Percentiles rank a stretch among this genome's conserved stretches.
These are phyloP conservation scores for Actinia equina DNA, from an alignment of 64 coral and sea anemone genomes.

Conservation along the genomic window DNA sequence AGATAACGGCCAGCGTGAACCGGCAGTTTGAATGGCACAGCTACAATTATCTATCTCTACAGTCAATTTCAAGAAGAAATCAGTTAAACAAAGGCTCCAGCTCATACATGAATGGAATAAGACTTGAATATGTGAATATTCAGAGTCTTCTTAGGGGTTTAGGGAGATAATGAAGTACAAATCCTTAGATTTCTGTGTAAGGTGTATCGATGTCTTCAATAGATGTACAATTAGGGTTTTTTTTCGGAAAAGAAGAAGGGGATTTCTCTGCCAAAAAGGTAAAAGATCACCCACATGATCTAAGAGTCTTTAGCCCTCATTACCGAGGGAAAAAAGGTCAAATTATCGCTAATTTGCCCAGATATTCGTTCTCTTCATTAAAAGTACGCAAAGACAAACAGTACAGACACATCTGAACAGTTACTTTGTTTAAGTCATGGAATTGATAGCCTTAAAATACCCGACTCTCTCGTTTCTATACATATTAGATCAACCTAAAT, in stretches of 20 bases:
- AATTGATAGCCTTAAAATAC: neutral
- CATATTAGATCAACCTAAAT: neutral
- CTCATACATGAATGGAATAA: conserved; percentile 19
- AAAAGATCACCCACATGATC: neutral
- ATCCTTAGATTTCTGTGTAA: neutral
- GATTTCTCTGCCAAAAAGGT: neutral
- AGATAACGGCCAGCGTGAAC: conserved; percentile 21
- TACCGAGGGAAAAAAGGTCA: neutral
- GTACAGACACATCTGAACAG: neutral
- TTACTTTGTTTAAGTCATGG: neutral
- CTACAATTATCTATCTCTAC: conserved; percentile 11
- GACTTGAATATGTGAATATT: conserved; percentile 16
- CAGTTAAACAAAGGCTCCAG: conserved; percentile 15
- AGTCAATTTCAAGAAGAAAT: conserved; percentile 23
- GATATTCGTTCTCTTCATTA: neutral
- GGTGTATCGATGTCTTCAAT: neutral
- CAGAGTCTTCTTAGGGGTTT: conserved; percentile 5
- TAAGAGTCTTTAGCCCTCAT: neutral
- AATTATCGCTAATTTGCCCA: neutral
- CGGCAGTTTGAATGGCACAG: neutral
- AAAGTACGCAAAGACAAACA: neutral
- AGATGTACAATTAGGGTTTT: neutral
- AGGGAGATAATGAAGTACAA: conserved; percentile 5
- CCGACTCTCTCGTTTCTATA: neutral
- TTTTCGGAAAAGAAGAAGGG: neutral